Base-by-base conservation (phyloP, 2,888 invertebrate species). In the Coecobrya sp. region DNA sequence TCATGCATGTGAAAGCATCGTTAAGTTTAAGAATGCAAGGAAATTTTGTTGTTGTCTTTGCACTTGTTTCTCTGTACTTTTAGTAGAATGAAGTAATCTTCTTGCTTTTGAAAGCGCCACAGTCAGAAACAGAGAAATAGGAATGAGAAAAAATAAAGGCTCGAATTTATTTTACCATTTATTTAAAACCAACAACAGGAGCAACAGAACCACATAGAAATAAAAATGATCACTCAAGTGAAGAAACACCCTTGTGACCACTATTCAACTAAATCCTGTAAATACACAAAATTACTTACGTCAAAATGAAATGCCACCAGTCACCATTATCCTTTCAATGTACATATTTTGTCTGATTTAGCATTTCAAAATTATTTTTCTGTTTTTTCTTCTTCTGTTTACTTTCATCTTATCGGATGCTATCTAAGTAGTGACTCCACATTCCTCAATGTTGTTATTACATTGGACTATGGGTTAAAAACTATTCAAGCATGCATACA, bases 381-480 rank as follows among this genome's bases (percentile, higher is more conserved):
- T 59, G 3, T 59, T n/a, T 13, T 16, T 42, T 79, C 10, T 45
- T 52, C 27, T 22, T 52, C 11, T 92, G 90, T 93, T 93, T 93
- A 84, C 93, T 84, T 90, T 90, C 86, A 65, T 93, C 90, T 93
- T 93, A 90, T 89, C 90, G 86, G 62, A 70, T 76, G 90, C 87
- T 90, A 87, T 86, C 86, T 73, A 89, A 85, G 62, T 27, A 79
- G 79, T 76, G 84, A 42, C 85, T 84, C 59, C 45, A 59, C 52
- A 45, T 70, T 82, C 79, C 65, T 88, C n/a, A 49, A n/a, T 42
- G n/a, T 73, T 52, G 49, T 81, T 62, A 88, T 25, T 88, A 55
- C 73, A 45, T 84, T 13, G 49, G 5, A 3, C 25, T 22, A 49
- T 27, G 36, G 49, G 52, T 19, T 79, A 36, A 65, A 73, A 84